Base-by-base conservation (phyloP, 2,113 vertebrate species). In the Psittacara wagleri region DNA sequence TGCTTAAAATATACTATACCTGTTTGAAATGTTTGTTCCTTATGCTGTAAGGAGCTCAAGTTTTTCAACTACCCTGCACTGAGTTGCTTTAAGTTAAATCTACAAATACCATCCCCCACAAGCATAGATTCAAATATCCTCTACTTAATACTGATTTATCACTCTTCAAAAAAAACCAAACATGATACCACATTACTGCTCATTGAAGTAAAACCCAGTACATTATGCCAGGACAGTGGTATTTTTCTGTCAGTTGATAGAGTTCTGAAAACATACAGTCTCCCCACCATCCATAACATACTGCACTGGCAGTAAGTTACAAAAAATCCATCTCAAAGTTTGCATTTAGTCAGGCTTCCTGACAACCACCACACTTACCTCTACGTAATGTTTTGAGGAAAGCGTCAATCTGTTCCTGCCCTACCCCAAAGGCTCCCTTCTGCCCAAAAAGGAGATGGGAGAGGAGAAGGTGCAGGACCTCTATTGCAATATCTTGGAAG, bases 401-500 rank as follows among this genome's bases (percentile, higher is more conserved):
- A 44, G 44, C 44, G 44, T 44, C 44, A 44, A 44, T 44, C 17
- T 44, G 44, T 18, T 44, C 44, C 44, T 44, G 44, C 18, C 44
- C 44, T 44, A 44, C 44, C 44, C 44, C 44, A 44, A 44, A 44
- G 17, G 44, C 44, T 44, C 43, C 43, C 43, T 44, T 1, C 44
- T 44, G 44, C 44, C 44, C 44, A 44, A 44, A 44, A 44, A 46
- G 44, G 44, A 46, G 44, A 46, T 46, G 18, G 98, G 99, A 99
- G 97, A 99, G 99, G 96, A 99, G 99, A 95, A 99, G 99, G 98
- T 99, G 99, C 98, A 99, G 98, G 97, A 99, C 99, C 98, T 99
- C 99, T 99, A 99, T 99, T 94, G 99, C 99, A 98, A 99, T 99
- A 98, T 99, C 99, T 97, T 99, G 99, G 98, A 99, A 99, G 99